Base-by-base conservation (phyloP, 2,113 vertebrate genomes). In the Prunella fulvescens region DNA sequence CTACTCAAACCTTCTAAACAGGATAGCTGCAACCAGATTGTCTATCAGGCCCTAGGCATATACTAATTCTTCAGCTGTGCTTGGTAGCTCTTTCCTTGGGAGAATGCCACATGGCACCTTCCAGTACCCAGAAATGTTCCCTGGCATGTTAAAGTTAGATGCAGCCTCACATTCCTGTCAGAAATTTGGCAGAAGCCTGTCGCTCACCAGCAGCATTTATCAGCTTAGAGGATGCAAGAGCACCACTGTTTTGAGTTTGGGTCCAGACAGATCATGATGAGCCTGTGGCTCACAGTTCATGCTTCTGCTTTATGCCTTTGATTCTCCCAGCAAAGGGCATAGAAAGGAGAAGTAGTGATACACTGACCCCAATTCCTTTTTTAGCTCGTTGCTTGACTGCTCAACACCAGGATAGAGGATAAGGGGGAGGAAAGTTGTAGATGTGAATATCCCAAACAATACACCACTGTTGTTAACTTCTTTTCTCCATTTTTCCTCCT, bases 21-120 rank as follows among this genome's bases (percentile, higher is more conserved):
- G 42, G 25, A 83, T 26, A 69, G 86, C 29, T 92, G 45, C 62
- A 77, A 86, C 40, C 76, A 73, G 48, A 91, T 53, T 80, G 86
- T 80, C 88, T 90, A 26, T 53, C 66, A 87, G 45, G 67, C 61
- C 42, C 77, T 48, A 71, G 70, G 83, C 53, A 58, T 25, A 70
- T 17, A 61, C 50, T 61, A 48, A 73, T 60, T 72, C 58, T 77
- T 91, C 82, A 91, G 54, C 67, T 91, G 67, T 86, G 80, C 12
- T 39, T 73, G 45, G 54, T 61, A 90, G 56, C n/a, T 86, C 28
- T 47, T 66, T 67, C 35, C 29, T n/a, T 94, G 91, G 79, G 39
- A 79, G 44, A 76, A 66, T 35, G 81, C 92, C 94, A 95, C 74
- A 74, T 67, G 73, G 79, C 85, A 91, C 26, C 8, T 94, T 78